Evolutionary conservation across 2,888 invertebrate species (phyloP), one percentile per base, ranked within the genome.

Genomic region (Pimpla rufipes): DNA sequence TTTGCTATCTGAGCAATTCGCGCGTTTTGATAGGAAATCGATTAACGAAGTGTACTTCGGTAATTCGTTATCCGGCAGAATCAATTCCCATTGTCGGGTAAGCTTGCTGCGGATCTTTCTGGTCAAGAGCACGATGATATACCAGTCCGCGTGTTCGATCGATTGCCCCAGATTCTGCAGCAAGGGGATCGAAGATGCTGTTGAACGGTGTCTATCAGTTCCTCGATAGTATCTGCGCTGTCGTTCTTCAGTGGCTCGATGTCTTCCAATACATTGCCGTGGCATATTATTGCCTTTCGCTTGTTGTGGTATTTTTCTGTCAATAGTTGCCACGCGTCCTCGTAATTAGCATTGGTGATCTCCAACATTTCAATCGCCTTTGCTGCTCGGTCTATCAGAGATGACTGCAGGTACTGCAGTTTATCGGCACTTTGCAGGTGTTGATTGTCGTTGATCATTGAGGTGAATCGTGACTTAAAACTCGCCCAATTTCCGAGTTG

Each of bases 261-360:
- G 23, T 83, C 68, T 6, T 66, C 37, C 5, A 85, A 18, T 8
- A 64, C 6, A 10, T 71, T 45, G n/a, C 74, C 55, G 67, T 88
- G 85, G 8, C 84, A 68, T 11, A 83, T 29, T 7, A 87, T 78
- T 0, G 85, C 59, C 57, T 81, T 50, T 6, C 87, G 64, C 42
- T 76, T 77, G 21, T 84, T 81, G 7, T 87, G 83, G 35, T 84
- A 87, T 64, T 82, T 71, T 6, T 80, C 57, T 2, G 47, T 78
- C 16, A 89, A 55, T 7, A 88, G 37, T 0, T 77, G 64, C 85
- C 86, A 87, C 0, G 88, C 88, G 40, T 68, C 59, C 1, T 42
- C 45, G 47, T 88, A 88, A 66, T 86, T 88, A n/a, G 78, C 66
- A 0, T 82, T 81, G 10, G 79, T 85, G 2, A 55, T 75, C 2